Conservation (phyloP, 2,888 invertebrate genomes). For the Gortyna flavago region DNA sequence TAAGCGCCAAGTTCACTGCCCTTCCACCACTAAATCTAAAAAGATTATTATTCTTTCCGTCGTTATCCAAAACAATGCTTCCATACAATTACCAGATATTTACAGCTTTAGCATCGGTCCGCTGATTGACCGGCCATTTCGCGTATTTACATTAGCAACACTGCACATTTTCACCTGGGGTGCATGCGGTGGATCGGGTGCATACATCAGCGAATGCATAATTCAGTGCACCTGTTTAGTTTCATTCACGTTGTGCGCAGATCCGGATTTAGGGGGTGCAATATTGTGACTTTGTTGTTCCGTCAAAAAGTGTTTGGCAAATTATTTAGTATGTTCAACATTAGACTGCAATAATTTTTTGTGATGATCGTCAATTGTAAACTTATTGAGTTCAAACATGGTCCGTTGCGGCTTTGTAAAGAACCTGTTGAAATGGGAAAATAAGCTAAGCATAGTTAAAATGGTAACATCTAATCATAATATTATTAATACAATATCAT, state of each 20-base stretch:
- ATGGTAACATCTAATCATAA: background rate
- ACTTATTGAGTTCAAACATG: background rate
- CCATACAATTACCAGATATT: constrained; percentile 67
- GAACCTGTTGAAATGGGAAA: background rate
- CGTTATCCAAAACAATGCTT: constrained; percentile 59
- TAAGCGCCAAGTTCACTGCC: constrained; percentile 56
- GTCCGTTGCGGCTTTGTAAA: background rate
- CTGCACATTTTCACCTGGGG: constrained; percentile 71
- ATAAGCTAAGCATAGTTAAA: background rate
- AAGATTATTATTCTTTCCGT: constrained; percentile 66
- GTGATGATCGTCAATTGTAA: background rate
- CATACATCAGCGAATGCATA: constrained; percentile 69
- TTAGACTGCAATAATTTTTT: background rate
- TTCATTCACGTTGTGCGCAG: constrained; percentile 64
- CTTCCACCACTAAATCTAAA: constrained; percentile 55
- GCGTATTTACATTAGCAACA: constrained; percentile 67
- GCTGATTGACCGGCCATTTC: constrained; percentile 70
- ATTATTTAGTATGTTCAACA: background rate
- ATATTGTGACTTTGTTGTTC: background rate
- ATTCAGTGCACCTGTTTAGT: constrained; percentile 71
- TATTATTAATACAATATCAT: constrained; percentile 4
- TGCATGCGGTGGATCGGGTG: constrained; percentile 63
- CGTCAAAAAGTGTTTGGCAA: background rate
- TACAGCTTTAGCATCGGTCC: constrained; percentile 56
- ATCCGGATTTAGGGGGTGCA: constrained; percentile 38